Conservation (phyloP, 1,140 invertebrate species). For the Heliconius congener region DNA sequence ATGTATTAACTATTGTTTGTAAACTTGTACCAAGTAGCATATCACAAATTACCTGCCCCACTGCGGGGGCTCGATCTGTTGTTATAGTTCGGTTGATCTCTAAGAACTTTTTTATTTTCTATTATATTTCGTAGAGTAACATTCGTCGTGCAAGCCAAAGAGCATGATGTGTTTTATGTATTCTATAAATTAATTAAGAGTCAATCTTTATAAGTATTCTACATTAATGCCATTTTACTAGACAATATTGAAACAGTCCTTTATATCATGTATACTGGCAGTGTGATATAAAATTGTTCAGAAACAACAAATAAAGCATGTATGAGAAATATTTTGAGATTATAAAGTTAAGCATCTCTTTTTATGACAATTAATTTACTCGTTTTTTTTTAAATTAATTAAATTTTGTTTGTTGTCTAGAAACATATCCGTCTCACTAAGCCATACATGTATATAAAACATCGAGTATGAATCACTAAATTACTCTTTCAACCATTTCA, state of each 20-base stretch:
- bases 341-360: background rate
- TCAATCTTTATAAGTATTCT: constrained; percentile 74
- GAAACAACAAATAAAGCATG: background rate
- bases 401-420: background rate
- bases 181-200: constrained; percentile 75
- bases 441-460: constrained; percentile 2
- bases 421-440: background rate
- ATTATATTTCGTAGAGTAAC: constrained; percentile 60
- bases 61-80: constrained; percentile 40
- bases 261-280: background rate
- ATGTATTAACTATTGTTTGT: constrained; percentile 44
- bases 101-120: constrained; percentile 59
- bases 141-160: constrained; percentile 80
- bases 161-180: constrained; percentile 80
- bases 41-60: constrained; percentile 53
- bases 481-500: background rate
- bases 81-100: constrained; percentile 73
- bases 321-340: constrained; percentile 5
- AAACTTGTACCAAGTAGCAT: constrained; percentile 61
- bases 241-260: constrained; percentile 66
- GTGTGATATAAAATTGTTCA: background rate
- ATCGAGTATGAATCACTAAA: background rate
- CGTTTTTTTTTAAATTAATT: background rate
- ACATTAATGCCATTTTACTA: constrained; percentile 79
- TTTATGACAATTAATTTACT: background rate